Conservation (phyloP, 2,797 vertebrate genomes). For the Novumbra hubbsi region DNA sequence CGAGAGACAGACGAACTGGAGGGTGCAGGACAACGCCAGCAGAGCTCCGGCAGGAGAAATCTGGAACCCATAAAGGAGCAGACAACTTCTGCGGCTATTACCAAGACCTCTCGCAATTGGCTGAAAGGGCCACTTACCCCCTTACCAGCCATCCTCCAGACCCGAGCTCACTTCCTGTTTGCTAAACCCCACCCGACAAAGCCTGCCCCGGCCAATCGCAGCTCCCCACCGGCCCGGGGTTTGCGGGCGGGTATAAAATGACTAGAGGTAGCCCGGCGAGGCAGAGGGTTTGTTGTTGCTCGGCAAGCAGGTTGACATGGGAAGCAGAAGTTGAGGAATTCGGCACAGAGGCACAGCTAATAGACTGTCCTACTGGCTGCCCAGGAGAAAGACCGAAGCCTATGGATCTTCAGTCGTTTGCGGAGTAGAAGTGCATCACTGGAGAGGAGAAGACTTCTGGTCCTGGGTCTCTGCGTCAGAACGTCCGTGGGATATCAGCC, state of each 20-base stretch:
- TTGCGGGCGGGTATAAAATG: constrained; percentile 63
- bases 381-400: constrained; percentile 29
- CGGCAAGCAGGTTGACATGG: constrained; percentile 60
- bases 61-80: constrained; percentile 88
- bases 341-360: constrained; percentile 52
- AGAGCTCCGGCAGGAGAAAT: constrained; percentile 68
- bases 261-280: constrained; percentile 60
- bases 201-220: constrained; percentile 59
- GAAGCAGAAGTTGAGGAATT: constrained; percentile 55
- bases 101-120: constrained; percentile 67
- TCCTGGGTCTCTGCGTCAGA: constrained; percentile 5
- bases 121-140: constrained; percentile 73
- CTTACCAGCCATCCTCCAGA: constrained; percentile 59
- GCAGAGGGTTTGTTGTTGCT: constrained; percentile 75
- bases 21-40: constrained; percentile 52
- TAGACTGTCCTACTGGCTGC: constrained; percentile 11
- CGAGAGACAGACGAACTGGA: constrained; percentile 46
- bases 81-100: constrained; percentile 75
- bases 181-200: constrained; percentile 58
- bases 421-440: constrained; percentile 23
- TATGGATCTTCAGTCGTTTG: constrained; percentile 58
- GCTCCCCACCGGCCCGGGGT: constrained; percentile 43
- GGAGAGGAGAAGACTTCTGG: constrained; percentile 38
- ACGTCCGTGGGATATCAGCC: background rate
- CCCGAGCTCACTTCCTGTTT: constrained; percentile 65